A percentile compares a stretch with the other conserved stretches of the same genome.
These are phyloP conservation scores for Lanius ludovicianus DNA, from an alignment of 2,113 vertebrate genomes.

Conservation along the genomic window DNA sequence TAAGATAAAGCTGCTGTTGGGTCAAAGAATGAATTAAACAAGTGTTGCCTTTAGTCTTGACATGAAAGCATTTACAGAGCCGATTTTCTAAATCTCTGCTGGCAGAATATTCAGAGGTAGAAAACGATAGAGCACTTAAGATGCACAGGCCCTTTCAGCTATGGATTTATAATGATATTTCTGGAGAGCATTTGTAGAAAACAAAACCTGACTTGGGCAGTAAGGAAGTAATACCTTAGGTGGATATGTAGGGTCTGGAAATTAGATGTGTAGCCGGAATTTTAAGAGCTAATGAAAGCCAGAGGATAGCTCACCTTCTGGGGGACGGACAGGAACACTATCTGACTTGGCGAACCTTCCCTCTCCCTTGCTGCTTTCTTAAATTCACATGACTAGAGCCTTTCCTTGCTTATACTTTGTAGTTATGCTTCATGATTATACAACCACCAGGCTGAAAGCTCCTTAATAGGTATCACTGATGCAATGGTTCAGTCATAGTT, in stretches of 20 bases:
- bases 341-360: background rate
- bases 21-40: slow-evolving; percentile 72
- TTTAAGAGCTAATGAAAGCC: background rate
- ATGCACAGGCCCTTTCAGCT: slow-evolving; percentile 54
- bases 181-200: slow-evolving; percentile 43
- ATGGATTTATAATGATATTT: slow-evolving; percentile 61
- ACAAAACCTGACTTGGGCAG: slow-evolving; percentile 49
- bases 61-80: slow-evolving; percentile 66
- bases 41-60: slow-evolving; percentile 68
- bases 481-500: background rate
- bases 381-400: background rate
- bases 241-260: background rate
- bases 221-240: slow-evolving; percentile 32
- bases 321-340: background rate
- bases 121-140: slow-evolving; percentile 51
- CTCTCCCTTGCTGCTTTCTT: background rate
- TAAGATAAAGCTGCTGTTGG: slow-evolving; percentile 65
- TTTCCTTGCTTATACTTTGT: background rate
- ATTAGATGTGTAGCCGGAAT: slow-evolving; percentile 8
- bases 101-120: slow-evolving; percentile 65
- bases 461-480: background rate
- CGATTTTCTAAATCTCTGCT: slow-evolving; percentile 66
- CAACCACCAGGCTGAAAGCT: background rate
- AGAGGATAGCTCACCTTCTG: background rate
- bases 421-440: background rate